These are phyloP conservation scores for Papilio xuthus DNA, from an alignment of 1,140 invertebrate genomes.

Conservation along the genomic window DNA sequence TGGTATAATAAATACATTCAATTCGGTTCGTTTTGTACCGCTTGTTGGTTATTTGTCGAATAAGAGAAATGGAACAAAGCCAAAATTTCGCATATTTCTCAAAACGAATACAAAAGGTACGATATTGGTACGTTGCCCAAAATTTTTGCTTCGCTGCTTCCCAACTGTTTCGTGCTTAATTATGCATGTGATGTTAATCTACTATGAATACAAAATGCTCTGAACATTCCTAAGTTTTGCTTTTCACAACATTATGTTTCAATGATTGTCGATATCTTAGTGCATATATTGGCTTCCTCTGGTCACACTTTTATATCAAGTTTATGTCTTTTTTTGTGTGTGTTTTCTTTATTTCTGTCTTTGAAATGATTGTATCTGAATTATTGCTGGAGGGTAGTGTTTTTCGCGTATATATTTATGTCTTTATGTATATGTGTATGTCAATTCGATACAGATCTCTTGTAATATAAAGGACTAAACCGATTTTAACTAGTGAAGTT, in stretches of 20 bases:
- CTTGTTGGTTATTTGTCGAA: constrained; percentile 20
- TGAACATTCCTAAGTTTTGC: neutral
- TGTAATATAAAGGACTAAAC: no score
- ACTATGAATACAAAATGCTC: neutral
- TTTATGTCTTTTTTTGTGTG: no score
- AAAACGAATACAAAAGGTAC: constrained; percentile 33
- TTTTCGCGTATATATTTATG: no score
- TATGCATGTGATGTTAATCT: constrained; percentile 33
- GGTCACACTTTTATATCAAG: no score
- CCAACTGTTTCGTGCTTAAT: constrained; percentile 29
- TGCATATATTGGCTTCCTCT: no score
- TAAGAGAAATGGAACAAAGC: constrained; percentile 37
- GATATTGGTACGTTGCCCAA: constrained; percentile 37
- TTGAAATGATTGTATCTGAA: no score
- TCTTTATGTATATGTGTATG: no score
- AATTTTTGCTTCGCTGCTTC: constrained; percentile 30
- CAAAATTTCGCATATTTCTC: constrained; percentile 28
- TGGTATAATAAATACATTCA: neutral
- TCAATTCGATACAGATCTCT: no score
- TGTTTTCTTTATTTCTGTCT: no score
- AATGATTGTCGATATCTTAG: no score
- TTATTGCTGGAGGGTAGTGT: no score
- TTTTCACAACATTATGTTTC: neutral
- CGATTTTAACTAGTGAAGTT: no score
- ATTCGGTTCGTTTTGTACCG: constrained; percentile 26